Evolutionary conservation across 2,888 invertebrate genomes (phyloP), one percentile per base, ranked within the genome.

Genomic region (Catotricha subobsoleta): DNA sequence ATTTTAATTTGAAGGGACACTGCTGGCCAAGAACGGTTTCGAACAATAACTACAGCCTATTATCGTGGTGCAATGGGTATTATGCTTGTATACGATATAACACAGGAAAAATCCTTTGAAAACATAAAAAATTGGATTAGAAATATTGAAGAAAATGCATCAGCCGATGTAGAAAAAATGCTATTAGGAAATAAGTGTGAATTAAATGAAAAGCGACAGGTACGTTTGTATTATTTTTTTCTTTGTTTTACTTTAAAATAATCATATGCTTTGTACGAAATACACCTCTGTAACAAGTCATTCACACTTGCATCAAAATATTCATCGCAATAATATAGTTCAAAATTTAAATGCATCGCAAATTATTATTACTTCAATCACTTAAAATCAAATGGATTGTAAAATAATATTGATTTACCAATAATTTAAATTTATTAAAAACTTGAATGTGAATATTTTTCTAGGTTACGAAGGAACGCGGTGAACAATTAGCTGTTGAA

Each of bases 41-140:
- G 95, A 52, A 98, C 97, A 47, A 98, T 98, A 52, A 98, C 97
- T 42, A 98, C 97, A 45, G 95, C 97, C n/a, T 98, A 98, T 62
- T 98, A 98, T 67, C 76, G 98, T 52, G 98, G 97, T 39, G 97
- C 97, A 33, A 98, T 98, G 95, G 98, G 98, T 46, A 98, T 98
- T 51, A 94, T 97, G 91, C 72, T 97, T 49, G 95, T 95, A 29
- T 98, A 98, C 65, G 98, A 98, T 66, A 95, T 98, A 51, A 97
- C 97, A 53, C 95, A 94, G 67, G 95, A 94, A 59, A 95, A 95
- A 67, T 94, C 92, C 52, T 97, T 98, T 67, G 91, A 97, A 65
- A 97, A 97, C 60, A 97, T 98, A 44, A 90, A 94, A 60, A 97
- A 97, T 62, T 98, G 97, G 97, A 91, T 98, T 51, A 72, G 95